These are phyloP conservation scores for Cirrhinus mrigala DNA, from an alignment of 2,797 vertebrate genomes.

Conservation along the genomic window DNA sequence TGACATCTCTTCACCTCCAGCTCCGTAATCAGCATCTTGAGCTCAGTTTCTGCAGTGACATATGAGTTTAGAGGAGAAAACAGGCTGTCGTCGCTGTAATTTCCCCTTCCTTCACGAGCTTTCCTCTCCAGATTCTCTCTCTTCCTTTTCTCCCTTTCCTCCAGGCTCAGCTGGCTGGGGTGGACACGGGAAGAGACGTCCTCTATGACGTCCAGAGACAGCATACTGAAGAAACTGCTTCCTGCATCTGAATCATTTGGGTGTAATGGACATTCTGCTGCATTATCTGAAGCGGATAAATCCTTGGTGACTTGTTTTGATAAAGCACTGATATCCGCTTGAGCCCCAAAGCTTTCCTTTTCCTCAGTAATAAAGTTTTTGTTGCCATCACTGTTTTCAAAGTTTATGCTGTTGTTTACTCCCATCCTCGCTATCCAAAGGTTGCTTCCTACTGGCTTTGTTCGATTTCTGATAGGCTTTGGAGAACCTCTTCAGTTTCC, in stretches of 20 bases:
- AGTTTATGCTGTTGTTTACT: slow-evolving; percentile 25
- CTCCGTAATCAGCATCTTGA: slow-evolving; percentile 87
- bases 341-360: background rate
- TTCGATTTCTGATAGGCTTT: slow-evolving; percentile 79
- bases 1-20: slow-evolving; percentile 82
- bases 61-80: slow-evolving; percentile 91
- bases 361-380: background rate
- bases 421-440: slow-evolving; percentile 5
- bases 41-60: slow-evolving; percentile 91
- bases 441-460: slow-evolving; percentile 34
- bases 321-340: slow-evolving; percentile 11
- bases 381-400: slow-evolving; percentile 5
- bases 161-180: slow-evolving; percentile 74
- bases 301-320: background rate
- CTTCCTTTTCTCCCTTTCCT: slow-evolving; percentile 86
- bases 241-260: slow-evolving; percentile 54
- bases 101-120: slow-evolving; percentile 61
- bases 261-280: slow-evolving; percentile 51
- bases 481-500: slow-evolving; percentile 95
- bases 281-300: slow-evolving; percentile 36
- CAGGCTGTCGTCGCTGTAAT: slow-evolving; percentile 67
- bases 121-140: slow-evolving; percentile 84
- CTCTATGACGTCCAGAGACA: slow-evolving; percentile 81
- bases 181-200: slow-evolving; percentile 66
- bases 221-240: slow-evolving; percentile 72